A percentile compares a stretch with the other conserved stretches of the same genome.
These are phyloP conservation scores for Psittacus erithacus DNA, from an alignment of 2,113 vertebrate species.

Conservation along the genomic window DNA sequence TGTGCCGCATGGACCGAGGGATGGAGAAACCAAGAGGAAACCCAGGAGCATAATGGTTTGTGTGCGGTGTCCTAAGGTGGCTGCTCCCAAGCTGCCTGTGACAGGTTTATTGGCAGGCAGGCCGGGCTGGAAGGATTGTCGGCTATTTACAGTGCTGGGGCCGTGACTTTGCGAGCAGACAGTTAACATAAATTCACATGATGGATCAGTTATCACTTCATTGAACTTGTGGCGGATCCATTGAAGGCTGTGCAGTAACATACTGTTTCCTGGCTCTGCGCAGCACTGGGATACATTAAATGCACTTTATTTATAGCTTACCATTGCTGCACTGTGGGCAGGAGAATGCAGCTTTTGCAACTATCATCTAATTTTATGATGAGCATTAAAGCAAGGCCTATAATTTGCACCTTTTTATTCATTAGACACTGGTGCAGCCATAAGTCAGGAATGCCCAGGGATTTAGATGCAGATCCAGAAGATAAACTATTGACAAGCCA, in stretches of 20 bases:
- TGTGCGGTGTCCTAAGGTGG: slow-evolving; percentile 77
- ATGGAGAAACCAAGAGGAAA: slow-evolving; percentile 11
- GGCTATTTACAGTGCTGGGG: slow-evolving; percentile 82
- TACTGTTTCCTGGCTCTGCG: slow-evolving; percentile 76
- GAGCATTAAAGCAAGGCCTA: slow-evolving; percentile 82
- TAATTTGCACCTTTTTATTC: slow-evolving; percentile 89
- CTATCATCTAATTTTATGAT: slow-evolving; percentile 87
- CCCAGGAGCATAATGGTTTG: slow-evolving; percentile 61
- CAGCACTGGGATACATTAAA: slow-evolving; percentile 83
- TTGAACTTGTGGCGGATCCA: slow-evolving; percentile 81
- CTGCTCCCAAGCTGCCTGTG: slow-evolving; percentile 65
- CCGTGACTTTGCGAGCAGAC: slow-evolving; percentile 82
- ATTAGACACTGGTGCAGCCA: slow-evolving; percentile 82
- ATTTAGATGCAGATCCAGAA: slow-evolving; percentile 83
- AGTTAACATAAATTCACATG: slow-evolving; percentile 88
- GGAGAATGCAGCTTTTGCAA: slow-evolving; percentile 84
- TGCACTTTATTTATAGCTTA: slow-evolving; percentile 85
- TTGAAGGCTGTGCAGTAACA: slow-evolving; percentile 80
- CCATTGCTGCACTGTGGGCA: slow-evolving; percentile 73
- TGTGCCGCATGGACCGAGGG: neutral
- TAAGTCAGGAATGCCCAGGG: slow-evolving; percentile 83
- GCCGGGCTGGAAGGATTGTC: slow-evolving; percentile 76
- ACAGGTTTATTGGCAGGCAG: slow-evolving; percentile 83
- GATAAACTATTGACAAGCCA: slow-evolving; percentile 88
- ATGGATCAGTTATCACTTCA: slow-evolving; percentile 86